Evolutionary conservation across 2,888 invertebrate species (phyloP).

Genomic region (Bellardia bayeri): DNA sequence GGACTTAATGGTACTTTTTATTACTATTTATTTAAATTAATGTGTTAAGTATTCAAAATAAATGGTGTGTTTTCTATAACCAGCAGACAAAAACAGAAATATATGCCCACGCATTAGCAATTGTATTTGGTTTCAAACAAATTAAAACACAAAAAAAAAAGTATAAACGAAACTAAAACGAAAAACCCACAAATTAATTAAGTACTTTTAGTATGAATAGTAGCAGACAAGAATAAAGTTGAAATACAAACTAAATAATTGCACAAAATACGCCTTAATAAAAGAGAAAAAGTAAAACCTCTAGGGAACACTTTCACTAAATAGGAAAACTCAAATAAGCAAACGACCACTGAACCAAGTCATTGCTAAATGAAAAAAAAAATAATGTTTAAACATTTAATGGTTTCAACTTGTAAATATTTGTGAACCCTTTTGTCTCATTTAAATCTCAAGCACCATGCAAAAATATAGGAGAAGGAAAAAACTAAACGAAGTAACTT

Average conservation of each 20-base stretch:
- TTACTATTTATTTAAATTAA: constrained; percentile 70
- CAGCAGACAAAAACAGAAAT: constrained; percentile 19
- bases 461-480: neutral
- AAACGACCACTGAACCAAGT: constrained; percentile 50
- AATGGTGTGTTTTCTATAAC: constrained; percentile 75
- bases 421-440: constrained; percentile 59
- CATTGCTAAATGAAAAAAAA: constrained; percentile 58
- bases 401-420: constrained; percentile 55
- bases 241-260: constrained; percentile 8
- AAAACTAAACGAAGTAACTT: neutral
- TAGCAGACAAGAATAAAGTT: neutral
- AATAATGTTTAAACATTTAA: constrained; percentile 59
- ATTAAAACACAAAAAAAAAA: constrained; percentile 13
- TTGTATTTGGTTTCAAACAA: constrained; percentile 50
- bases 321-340: constrained; percentile 72
- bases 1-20: too few species aligned
- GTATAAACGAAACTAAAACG: constrained; percentile 4
- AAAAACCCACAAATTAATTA: constrained; percentile 56
- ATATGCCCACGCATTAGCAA: constrained; percentile 14
- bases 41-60: constrained; percentile 74
- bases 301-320: constrained; percentile 78
- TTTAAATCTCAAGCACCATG: constrained; percentile 5
- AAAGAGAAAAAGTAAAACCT: constrained; percentile 61
- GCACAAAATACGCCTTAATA: constrained; percentile 36
- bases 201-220: neutral